Base-by-base conservation (phyloP, 2,888 invertebrate genomes). In the Syrista parreyssii region DNA sequence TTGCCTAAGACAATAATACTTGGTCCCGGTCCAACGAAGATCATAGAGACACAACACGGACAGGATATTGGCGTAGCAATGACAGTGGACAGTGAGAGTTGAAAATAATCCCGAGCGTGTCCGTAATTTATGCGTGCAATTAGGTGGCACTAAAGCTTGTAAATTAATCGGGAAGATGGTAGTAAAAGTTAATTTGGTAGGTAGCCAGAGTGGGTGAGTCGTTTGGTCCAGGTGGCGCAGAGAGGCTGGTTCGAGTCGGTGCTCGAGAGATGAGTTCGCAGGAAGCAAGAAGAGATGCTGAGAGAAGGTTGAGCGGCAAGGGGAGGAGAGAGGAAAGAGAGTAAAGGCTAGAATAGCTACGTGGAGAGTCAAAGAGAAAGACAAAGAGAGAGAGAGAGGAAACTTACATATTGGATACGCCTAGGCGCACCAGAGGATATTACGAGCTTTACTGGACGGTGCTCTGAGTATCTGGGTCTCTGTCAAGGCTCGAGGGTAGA, bases 111-210 rank as follows among this genome's bases (percentile, higher is more conserved):
- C 82, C 81, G 81, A 82, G 84, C 85, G 83, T 84, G 79, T 79
- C 86, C 81, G 84, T 89, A 89, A 90, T 89, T 90, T 89, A 90
- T 88, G 86, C 86, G 82, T 83, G 88, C 87, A 89, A 90, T 90
- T 89, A 89, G 85, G 86, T 83, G 84, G 85, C 82, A 84, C 81
- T 79, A 80, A 84, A 86, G 84, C 83, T 83, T 88, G 87, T 86
- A 89, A 90, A 90, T 89, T 90, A 90, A 90, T 90, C 89, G 88
- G 87, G 86, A 89, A 88, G 88, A 87, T 85, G 89, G 87, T 87
- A 87, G 89, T 89, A 89, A 90, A 89, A 90, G 89, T 90, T 90
- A 90, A 90, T 90, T 90, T 89, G 86, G 87, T 89, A 86, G 88
- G 85, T 86, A 34, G 71, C 68, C 68, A 73, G 71, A 33, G 74